Evolutionary conservation across 35 echinoderm and acorn worm species (phyloP).

Genomic region (Lytechinus pictus): DNA sequence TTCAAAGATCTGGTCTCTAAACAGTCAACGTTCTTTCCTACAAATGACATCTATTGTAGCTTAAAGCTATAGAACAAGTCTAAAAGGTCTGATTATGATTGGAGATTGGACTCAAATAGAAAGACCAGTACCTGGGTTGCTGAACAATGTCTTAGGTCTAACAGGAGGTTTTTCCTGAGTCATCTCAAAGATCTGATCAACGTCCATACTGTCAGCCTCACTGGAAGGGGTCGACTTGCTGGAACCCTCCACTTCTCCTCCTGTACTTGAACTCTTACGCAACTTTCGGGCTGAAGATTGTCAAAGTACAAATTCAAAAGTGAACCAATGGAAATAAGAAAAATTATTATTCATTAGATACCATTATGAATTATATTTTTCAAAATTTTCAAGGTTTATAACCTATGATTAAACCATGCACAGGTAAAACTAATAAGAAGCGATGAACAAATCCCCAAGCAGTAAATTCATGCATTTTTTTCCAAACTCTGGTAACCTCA

Average conservation of each 20-base stretch:
- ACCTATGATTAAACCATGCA: background rate
- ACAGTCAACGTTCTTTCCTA: too few relatives aligned
- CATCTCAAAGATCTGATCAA: constrained; percentile 56
- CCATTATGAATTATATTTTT: background rate
- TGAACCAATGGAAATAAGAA: background rate
- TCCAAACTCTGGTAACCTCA: too few relatives aligned
- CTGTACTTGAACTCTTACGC: constrained; percentile 20
- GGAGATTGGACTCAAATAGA: background rate
- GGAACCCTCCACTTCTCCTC: background rate
- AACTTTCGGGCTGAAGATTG: constrained; percentile 21
- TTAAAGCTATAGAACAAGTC: too few relatives aligned
- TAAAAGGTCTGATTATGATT: background rate
- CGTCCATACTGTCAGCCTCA: constrained; percentile 32
- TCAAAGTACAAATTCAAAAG: background rate
- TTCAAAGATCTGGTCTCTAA: too few relatives aligned
- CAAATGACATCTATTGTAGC: too few relatives aligned
- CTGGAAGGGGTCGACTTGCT: constrained; percentile 30
- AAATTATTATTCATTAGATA: background rate
- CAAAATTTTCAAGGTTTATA: background rate
- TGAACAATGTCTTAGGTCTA: constrained; percentile 41
- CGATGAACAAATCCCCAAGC: background rate
- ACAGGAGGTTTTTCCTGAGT: constrained; percentile 9
- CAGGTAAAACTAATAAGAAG: background rate
- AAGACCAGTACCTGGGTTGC: constrained; percentile 28
- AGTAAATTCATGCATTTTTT: background rate